Conservation (phyloP, 1,140 invertebrate genomes). For the Aphis gossypii region DNA sequence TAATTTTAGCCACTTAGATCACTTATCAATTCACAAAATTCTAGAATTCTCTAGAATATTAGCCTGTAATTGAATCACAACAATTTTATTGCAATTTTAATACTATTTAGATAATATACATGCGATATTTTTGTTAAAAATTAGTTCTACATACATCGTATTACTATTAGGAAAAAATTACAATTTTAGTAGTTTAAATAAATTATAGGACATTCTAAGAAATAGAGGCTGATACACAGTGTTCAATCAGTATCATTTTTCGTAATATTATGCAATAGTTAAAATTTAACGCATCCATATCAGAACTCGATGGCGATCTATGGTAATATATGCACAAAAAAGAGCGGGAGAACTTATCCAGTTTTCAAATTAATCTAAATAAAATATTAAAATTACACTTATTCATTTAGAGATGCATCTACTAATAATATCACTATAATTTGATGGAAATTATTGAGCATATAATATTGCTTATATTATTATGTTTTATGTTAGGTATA, state of each 20-base stretch:
- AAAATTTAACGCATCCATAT: neutral
- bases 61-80: neutral
- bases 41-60: neutral
- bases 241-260: neutral
- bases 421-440: neutral
- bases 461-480: neutral
- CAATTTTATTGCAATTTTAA: neutral
- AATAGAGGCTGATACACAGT: neutral
- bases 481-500: neutral
- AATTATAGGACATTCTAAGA: neutral
- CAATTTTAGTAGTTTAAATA: neutral
- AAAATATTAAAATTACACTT: neutral
- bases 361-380: neutral
- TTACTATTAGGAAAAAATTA: neutral
- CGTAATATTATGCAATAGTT: neutral
- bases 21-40: neutral
- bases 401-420: neutral
- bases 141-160: neutral
- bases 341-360: neutral
- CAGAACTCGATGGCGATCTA: neutral
- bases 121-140: neutral
- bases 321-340: neutral
- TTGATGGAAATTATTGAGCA: no score
- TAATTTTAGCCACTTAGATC: neutral
- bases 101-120: neutral